Base-by-base conservation (phyloP, 2,888 invertebrate species). In the Yponomeuta cagnagella region DNA sequence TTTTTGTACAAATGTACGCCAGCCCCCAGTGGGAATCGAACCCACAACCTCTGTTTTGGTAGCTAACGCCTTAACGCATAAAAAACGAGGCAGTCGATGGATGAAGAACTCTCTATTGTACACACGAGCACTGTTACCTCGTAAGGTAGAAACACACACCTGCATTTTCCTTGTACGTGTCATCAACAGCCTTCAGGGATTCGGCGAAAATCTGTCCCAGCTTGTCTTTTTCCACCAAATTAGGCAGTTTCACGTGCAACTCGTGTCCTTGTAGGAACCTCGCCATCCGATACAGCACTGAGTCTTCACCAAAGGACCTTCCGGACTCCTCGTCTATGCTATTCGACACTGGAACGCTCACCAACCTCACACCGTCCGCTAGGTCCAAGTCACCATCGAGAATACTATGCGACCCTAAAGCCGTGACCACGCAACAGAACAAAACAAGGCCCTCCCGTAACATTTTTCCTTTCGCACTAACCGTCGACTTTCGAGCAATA, bases 211-310 rank as follows among this genome's bases (percentile, higher is more conserved):
- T 93, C 66, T 92, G 91, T 76, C 94, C 94, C 72, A 95, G 86
- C 74, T 94, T 94, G 31, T 94, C 93, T 75, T 94, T 93, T 10
- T 95, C 95, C 73, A 96, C 90, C 74, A 96, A 83, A 79, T 94
- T 95, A 0, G 95, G 94, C 71, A 96, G 84, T 77, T 94, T 95
- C 72, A 96, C 94, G 78, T 95, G 93, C 23, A 96, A 81, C 80
- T 96, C 96, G 75, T 96, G 95, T 2, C 93, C 95, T 78, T 95
- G 93, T 2, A 96, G 83, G 76, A 96, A 96, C 77, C 93, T 93
- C 23, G 95, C 93, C 77, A 96, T 86, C 10, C 93, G 86, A 9
- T 93, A 94, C 71, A 95, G 75, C 0, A 93, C 80, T 0, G 93
- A 89, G 64, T 93, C 93, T 74, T 93, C 93, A 63, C 90, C 94